Evolutionary conservation across 2,797 vertebrate species (phyloP).

Genomic region (Chrysocyon brachyurus): DNA sequence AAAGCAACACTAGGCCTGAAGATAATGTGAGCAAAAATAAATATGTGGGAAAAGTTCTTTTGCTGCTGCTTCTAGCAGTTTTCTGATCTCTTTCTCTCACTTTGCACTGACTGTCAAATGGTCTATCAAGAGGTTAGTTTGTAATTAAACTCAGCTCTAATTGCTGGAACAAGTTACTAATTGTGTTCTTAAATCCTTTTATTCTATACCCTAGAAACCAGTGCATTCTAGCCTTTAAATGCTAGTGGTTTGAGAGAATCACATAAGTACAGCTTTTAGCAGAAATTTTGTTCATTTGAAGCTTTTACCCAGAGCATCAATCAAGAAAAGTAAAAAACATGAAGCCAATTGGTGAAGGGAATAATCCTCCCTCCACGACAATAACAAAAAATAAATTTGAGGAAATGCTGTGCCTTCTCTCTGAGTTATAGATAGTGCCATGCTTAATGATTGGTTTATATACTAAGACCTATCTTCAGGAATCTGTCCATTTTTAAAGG

Average conservation of each 20-base stretch:
- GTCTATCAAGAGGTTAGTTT: constrained; percentile 83
- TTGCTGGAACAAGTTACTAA: constrained; percentile 84
- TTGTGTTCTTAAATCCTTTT: constrained; percentile 84
- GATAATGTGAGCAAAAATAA: constrained; percentile 72
- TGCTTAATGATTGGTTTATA: constrained; percentile 68
- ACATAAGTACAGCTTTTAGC: constrained; percentile 79
- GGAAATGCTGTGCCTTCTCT: constrained; percentile 63
- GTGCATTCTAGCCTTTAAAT: constrained; percentile 76
- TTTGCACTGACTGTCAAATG: constrained; percentile 82
- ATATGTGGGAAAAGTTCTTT: constrained; percentile 41
- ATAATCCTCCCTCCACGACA: constrained; percentile 77
- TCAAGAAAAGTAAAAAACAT: constrained; percentile 80
- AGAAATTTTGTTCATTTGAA: constrained; percentile 80
- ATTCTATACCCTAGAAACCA: constrained; percentile 81
- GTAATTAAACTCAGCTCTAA: constrained; percentile 85
- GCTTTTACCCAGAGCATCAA: constrained; percentile 82
- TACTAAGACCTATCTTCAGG: constrained; percentile 56
- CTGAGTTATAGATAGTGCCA: constrained; percentile 61
- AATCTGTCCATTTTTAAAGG: constrained; percentile 59
- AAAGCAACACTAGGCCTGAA: constrained; percentile 28
- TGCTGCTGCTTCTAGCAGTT: constrained; percentile 59
- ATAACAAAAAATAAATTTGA: constrained; percentile 79
- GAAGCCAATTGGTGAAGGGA: constrained; percentile 80
- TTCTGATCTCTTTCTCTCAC: constrained; percentile 76
- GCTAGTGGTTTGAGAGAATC: constrained; percentile 75